Evolutionary conservation across 2,797 vertebrate genomes (phyloP), one percentile per base, ranked within the genome.

Genomic region (Gallirallus australis): DNA sequence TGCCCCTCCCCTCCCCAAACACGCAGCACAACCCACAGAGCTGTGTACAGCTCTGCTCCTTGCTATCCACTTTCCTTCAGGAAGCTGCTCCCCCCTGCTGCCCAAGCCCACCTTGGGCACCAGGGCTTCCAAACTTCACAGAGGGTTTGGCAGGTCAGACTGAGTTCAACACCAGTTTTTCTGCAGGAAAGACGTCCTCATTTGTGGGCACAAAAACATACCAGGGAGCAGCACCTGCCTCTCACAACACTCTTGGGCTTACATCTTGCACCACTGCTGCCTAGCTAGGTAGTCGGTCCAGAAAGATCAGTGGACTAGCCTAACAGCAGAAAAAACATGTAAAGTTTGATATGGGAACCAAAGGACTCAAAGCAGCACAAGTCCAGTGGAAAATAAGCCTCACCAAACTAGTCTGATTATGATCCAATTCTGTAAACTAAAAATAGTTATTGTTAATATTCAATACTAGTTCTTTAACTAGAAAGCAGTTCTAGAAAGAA

Each of bases 321-420:
- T 72, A 35, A 60, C 30, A 79, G 59, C 11, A 93, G 37, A 48
- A 78, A 84, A 92, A 79, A 53, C 4, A 66, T 52, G 45, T 18
- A 18, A 85, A 83, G 60, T 56, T 31, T 89, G 68, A 61, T 17
- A 70, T 0, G 5, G 79, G 56, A 92, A 45, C 47, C 50, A 52
- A 82, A 86, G 63, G 76, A 66, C 31, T 78, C 76, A 75, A 80
- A 85, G 83, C 60, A 82, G 54, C 48, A 68, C 1, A 12, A 40
- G 39, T 77, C 82, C 64, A 66, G 80, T 28, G 50, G 57, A 94
- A 94, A 95, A 87, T 35, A 82, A 73, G 45, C 71, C 85, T 81
- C 60, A 52, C 48, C 94, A 61, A 94, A 89, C 56, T 82, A 96
- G 95, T 82, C 77, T 79, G 80, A 92, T 90, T 93, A 89, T 50